A percentile compares a stretch with the other conserved stretches of the same genome.
These are phyloP conservation scores for Anguilla japonica DNA, from an alignment of 2,113 vertebrate genomes.

Conservation along the genomic window DNA sequence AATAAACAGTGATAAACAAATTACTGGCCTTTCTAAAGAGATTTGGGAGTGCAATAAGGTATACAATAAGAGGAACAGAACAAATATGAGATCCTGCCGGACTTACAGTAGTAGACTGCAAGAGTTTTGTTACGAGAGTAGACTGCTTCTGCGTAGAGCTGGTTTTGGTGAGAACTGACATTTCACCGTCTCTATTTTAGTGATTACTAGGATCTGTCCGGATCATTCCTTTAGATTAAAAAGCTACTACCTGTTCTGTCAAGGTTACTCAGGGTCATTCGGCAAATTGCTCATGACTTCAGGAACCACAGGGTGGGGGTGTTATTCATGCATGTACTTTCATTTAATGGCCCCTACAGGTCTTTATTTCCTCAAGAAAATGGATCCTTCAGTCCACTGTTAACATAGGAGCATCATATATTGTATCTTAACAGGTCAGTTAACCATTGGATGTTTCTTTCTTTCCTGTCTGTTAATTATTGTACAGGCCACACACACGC, in stretches of 20 bases:
- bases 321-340: background rate
- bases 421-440: background rate
- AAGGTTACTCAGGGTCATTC: background rate
- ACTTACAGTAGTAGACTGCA: too few species aligned
- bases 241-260: background rate
- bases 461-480: constrained; percentile 16
- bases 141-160: too few species aligned
- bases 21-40: too few species aligned
- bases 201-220: too few species aligned
- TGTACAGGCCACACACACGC: background rate
- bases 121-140: too few species aligned
- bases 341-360: background rate
- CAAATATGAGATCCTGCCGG: too few species aligned
- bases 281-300: background rate
- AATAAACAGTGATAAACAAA: too few species aligned
- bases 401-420: constrained; percentile 7
- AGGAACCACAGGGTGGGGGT: too few species aligned
- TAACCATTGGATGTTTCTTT: constrained; percentile 11
- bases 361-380: background rate
- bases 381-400: background rate
- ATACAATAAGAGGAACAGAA: too few species aligned
- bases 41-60: too few species aligned
- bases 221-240: background rate
- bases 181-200: too few species aligned
- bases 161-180: too few species aligned